Evolutionary conservation across 2,113 vertebrate species (phyloP).

Genomic region (Nanger granti): DNA sequence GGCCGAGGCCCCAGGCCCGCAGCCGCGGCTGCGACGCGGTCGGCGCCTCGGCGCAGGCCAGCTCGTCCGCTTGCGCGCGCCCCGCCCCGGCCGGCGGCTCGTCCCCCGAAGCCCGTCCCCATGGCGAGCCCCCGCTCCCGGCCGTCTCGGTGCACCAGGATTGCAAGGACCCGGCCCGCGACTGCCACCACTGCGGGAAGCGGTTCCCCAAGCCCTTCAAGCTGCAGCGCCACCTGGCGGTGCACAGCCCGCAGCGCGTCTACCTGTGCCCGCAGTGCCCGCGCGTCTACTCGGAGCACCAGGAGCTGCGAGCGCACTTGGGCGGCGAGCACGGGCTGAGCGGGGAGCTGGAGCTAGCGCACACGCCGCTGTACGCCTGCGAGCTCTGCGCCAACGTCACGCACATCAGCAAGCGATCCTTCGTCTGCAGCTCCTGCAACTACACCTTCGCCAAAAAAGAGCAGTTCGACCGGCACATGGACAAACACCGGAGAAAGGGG

Average conservation of each 20-base stretch:
- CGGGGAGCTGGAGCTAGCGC: conserved; percentile 89
- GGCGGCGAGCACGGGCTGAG: conserved; percentile 82
- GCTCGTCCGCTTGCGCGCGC: not conserved
- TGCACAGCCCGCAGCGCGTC: conserved; percentile 96
- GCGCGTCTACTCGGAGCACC: conserved; percentile 87
- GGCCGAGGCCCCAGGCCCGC: conserved; percentile 48
- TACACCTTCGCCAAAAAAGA: conserved; percentile 99
- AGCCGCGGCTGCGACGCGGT: fast-evolving
- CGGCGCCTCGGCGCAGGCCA: not conserved
- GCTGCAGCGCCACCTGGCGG: conserved; percentile 95
- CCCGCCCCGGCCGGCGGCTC: not conserved
- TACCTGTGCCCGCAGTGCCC: conserved; percentile 95
- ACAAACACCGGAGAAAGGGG: conserved; percentile 89
- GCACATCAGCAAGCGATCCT: conserved; percentile 96
- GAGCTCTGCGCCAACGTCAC: conserved; percentile 97
- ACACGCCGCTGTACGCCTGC: conserved; percentile 93
- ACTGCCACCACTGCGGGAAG: conserved; percentile 98
- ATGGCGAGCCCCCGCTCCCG: conserved; percentile 78
- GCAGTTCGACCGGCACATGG: conserved; percentile 98
- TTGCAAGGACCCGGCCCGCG: conserved; percentile 96
- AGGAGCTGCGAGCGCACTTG: conserved; percentile 90
- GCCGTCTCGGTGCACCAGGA: conserved; percentile 87
- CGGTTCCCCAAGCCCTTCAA: conserved; percentile 99
- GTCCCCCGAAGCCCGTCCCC: conserved; percentile 76
- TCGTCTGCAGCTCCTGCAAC: conserved; percentile 98